Conservation (phyloP, 2,888 invertebrate genomes). For the Amblyteles armatorius region DNA sequence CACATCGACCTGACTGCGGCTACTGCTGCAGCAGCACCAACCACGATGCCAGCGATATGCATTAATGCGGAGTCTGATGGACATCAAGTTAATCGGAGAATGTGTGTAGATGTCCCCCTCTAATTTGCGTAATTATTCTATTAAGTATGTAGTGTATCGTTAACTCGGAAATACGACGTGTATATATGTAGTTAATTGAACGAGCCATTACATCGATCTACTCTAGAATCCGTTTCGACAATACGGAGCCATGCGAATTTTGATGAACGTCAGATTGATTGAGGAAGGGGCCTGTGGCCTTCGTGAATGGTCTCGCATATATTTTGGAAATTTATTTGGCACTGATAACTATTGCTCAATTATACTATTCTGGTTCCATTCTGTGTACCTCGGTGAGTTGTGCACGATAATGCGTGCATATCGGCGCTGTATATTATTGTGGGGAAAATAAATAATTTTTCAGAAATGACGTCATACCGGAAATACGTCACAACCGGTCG, state of each 20-base stretch:
- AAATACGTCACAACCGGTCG: too few species aligned
- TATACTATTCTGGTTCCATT: too few species aligned
- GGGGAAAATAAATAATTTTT: too few species aligned
- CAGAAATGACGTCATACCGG: too few species aligned
- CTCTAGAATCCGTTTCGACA: neutral
- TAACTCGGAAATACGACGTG: slow-evolving; percentile 35
- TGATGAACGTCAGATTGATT: neutral
- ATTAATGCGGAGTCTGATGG: slow-evolving; percentile 65
- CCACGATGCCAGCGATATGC: slow-evolving; percentile 56
- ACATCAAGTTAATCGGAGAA: slow-evolving; percentile 63
- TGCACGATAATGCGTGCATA: too few species aligned
- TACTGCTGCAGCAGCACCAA: slow-evolving; percentile 38
- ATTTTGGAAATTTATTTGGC: too few species aligned
- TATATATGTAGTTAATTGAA: slow-evolving; percentile 12
- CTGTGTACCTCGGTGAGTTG: too few species aligned
- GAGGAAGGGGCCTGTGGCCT: neutral
- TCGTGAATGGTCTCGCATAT: neutral
- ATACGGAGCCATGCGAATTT: neutral
- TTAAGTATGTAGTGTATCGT: slow-evolving; percentile 40
- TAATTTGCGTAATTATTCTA: slow-evolving; percentile 60
- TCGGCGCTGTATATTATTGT: too few species aligned
- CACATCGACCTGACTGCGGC: slow-evolving; percentile 50
- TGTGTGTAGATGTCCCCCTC: slow-evolving; percentile 33
- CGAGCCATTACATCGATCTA: neutral
- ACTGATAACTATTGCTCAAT: too few species aligned